These are phyloP conservation scores for Otocyon megalotis DNA, from an alignment of 2,113 vertebrate species.

Conservation along the genomic window DNA sequence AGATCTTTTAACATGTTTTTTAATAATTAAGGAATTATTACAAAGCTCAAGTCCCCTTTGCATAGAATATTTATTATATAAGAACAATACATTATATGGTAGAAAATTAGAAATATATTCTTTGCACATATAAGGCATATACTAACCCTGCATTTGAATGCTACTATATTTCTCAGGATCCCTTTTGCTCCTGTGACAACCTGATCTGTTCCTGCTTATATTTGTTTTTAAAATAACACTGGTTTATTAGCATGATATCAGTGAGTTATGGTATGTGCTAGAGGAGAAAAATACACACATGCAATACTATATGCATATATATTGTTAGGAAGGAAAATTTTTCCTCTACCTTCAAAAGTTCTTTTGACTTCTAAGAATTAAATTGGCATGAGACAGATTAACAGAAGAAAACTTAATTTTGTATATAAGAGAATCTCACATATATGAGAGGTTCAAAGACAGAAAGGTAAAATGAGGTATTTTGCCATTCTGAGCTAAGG, in stretches of 20 bases:
- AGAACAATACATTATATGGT: not conserved
- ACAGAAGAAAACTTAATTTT: not conserved
- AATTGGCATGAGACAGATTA: not conserved
- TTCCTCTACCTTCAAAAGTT: not conserved
- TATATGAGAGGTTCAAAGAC: not conserved
- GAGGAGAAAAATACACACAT: not conserved
- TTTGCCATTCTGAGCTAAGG: not conserved
- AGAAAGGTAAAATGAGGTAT: not conserved
- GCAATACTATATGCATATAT: not conserved
- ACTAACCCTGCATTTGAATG: not conserved
- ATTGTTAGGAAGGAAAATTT: not conserved
- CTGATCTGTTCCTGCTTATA: not conserved
- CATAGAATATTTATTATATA: slow-evolving; percentile 7
- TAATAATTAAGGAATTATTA: not conserved
- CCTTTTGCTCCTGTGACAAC: not conserved
- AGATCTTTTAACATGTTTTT: slow-evolving; percentile 31
- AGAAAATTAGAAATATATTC: slow-evolving; percentile 7
- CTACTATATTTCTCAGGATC: not conserved
- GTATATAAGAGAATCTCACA: not conserved
- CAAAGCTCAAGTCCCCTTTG: not conserved
- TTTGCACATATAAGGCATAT: not conserved
- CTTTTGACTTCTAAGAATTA: not conserved
- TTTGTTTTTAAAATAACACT: not conserved
- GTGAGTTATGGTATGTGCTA: not conserved
- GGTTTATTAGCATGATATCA: not conserved